Conservation (phyloP, 2,888 invertebrate species). For the Stictocephala bisonia region DNA sequence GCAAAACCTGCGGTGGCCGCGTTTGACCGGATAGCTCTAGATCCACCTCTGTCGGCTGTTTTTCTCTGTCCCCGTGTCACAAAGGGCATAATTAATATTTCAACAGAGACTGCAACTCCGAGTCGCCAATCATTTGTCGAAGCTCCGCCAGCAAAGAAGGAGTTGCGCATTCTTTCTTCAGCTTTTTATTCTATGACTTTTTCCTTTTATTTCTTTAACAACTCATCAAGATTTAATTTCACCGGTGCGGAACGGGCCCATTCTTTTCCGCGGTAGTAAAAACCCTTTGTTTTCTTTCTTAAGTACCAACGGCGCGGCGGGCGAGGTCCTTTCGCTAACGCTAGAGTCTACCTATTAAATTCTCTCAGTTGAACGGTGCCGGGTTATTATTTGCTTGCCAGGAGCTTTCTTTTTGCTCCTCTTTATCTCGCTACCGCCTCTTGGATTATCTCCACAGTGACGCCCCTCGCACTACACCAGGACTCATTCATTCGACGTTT, state of each 20-base stretch:
- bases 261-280: slow-evolving; percentile 39
- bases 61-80: slow-evolving; percentile 1
- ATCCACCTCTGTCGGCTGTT: not conserved
- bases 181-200: slow-evolving; percentile 20
- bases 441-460: slow-evolving; percentile 6
- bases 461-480: not conserved
- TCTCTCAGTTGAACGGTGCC: slow-evolving; percentile 40
- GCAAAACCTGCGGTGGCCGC: slow-evolving; percentile 4
- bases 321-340: slow-evolving; percentile 1
- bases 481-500: no score
- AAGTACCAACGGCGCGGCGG: not conserved
- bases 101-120: slow-evolving; percentile 3
- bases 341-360: slow-evolving; percentile 46
- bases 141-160: slow-evolving; percentile 20
- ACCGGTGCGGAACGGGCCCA: slow-evolving; percentile 39
- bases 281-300: slow-evolving; percentile 41
- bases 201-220: slow-evolving; percentile 42
- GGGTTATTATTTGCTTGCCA: slow-evolving; percentile 10
- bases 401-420: slow-evolving; percentile 24
- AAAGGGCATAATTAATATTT: slow-evolving; percentile 45
- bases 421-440: not conserved
- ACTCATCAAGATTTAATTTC: slow-evolving; percentile 45
- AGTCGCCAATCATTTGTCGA: slow-evolving; percentile 40
- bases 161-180: slow-evolving; percentile 29
- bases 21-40: slow-evolving; percentile 20